These are phyloP conservation scores for Enteromius argenteus DNA, from an alignment of 2,797 vertebrate species.

Conservation along the genomic window DNA sequence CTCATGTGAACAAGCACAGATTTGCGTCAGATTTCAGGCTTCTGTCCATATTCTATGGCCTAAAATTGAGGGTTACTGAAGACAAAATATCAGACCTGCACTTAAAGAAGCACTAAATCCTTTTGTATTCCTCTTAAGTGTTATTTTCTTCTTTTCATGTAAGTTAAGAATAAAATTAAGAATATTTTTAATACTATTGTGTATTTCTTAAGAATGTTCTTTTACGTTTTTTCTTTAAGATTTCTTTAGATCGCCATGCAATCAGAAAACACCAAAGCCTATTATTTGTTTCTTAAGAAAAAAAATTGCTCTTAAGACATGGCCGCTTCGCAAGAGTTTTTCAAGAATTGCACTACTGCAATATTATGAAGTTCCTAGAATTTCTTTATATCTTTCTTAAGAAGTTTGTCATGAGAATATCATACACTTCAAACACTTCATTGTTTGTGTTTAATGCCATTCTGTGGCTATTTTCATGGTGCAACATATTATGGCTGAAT, in stretches of 20 bases:
- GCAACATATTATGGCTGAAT: no score
- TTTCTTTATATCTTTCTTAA: not conserved
- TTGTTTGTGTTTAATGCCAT: no score
- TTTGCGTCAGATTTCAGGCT: not conserved
- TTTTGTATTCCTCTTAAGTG: not conserved
- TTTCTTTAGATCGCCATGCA: not conserved
- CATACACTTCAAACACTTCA: not conserved
- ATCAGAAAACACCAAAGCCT: not conserved
- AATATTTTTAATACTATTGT: not conserved
- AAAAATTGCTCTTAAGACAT: not conserved
- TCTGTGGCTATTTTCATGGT: no score
- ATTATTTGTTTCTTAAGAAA: not conserved
- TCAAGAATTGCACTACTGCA: not conserved
- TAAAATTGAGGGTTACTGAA: not conserved
- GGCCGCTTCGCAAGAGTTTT: not conserved
- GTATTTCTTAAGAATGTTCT: not conserved
- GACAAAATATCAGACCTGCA: not conserved
- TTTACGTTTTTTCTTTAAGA: not conserved
- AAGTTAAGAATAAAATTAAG: not conserved
- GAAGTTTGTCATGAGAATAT: not conserved
- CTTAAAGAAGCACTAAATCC: not conserved
- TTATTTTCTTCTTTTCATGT: not conserved
- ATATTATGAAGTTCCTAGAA: not conserved
- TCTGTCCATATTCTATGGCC: not conserved
- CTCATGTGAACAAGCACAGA: not conserved